A percentile compares a stretch with the other conserved stretches of the same genome.
These are phyloP conservation scores for Cyprinodon tularosa DNA, from an alignment of 2,113 vertebrate species.

Conservation along the genomic window DNA sequence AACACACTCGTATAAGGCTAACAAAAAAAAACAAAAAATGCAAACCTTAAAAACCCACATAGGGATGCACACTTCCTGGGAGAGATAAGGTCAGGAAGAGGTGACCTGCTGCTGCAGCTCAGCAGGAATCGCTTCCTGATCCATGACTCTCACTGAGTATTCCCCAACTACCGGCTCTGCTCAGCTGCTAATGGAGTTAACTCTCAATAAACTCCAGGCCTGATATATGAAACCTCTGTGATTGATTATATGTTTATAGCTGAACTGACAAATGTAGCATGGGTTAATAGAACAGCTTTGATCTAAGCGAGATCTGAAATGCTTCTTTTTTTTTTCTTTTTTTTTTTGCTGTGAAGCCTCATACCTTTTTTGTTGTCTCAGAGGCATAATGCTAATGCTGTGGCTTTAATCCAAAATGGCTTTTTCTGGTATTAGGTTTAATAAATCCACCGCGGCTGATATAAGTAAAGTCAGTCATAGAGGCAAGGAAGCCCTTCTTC, in stretches of 20 bases:
- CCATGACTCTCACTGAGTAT: constrained; percentile 40
- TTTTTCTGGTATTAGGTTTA: constrained; percentile 52
- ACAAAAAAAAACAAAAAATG: background rate
- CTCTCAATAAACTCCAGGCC: background rate
- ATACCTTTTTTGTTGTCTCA: constrained; percentile 28
- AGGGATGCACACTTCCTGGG: constrained; percentile 34
- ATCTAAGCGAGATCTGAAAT: background rate
- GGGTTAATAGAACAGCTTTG: background rate
- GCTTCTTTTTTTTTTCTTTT: constrained; percentile 3
- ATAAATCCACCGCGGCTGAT: constrained; percentile 49
- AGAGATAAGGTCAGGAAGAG: constrained; percentile 63
- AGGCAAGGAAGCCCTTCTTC: constrained; percentile 20
- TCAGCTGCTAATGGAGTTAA: constrained; percentile 23
- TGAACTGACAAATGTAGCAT: background rate
- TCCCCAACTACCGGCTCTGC: constrained; percentile 12
- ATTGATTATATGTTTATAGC: constrained; percentile 9
- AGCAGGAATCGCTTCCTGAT: constrained; percentile 65
- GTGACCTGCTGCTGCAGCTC: constrained; percentile 69
- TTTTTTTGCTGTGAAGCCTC: constrained; percentile 7
- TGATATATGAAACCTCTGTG: constrained; percentile 1
- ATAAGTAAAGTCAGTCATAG: constrained; percentile 22
- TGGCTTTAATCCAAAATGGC: constrained; percentile 58
- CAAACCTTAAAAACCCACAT: constrained; percentile 10
- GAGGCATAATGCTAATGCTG: constrained; percentile 21
- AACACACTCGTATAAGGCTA: constrained; percentile 3